Conservation (phyloP, 1,140 invertebrate genomes). For the Thaumetopoea pityocampa region DNA sequence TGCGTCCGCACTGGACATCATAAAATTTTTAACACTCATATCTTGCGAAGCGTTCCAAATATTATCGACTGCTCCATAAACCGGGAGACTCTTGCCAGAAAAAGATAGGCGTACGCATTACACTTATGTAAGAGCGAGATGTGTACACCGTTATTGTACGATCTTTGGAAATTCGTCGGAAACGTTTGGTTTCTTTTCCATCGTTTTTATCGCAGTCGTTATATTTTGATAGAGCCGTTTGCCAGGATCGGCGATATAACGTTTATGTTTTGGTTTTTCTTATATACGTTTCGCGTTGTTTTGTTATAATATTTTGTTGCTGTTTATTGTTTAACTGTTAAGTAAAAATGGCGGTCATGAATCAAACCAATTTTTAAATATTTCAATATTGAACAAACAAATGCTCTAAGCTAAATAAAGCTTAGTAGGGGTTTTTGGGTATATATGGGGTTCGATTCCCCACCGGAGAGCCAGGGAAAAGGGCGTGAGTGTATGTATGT, state of each 20-base stretch:
- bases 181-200: constrained; percentile 72
- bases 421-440: too few species aligned
- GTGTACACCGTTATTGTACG: constrained; percentile 47
- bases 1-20: constrained; percentile 49
- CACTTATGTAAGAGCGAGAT: constrained; percentile 39
- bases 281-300: constrained; percentile 28
- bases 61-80: constrained; percentile 69
- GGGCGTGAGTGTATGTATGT: too few species aligned
- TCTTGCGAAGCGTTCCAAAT: constrained; percentile 53
- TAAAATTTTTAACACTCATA: constrained; percentile 70
- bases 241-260: constrained; percentile 61
- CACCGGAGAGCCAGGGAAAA: too few species aligned
- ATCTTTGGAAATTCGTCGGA: constrained; percentile 68
- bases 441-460: too few species aligned
- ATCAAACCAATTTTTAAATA: too few species aligned
- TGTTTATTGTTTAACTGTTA: constrained; percentile 27
- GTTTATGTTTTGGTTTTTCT: constrained; percentile 69
- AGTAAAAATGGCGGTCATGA: too few species aligned
- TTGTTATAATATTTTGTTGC: constrained; percentile 25
- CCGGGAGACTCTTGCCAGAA: constrained; percentile 45
- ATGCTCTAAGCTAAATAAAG: too few species aligned
- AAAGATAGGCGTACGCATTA: constrained; percentile 38
- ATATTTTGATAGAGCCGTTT: constrained; percentile 73
- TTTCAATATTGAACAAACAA: too few species aligned
- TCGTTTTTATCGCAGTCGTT: constrained; percentile 71